Evolutionary conservation across 2,888 invertebrate genomes (phyloP), one percentile per base, ranked within the genome.

Genomic region (Opisthograptis luteolata): DNA sequence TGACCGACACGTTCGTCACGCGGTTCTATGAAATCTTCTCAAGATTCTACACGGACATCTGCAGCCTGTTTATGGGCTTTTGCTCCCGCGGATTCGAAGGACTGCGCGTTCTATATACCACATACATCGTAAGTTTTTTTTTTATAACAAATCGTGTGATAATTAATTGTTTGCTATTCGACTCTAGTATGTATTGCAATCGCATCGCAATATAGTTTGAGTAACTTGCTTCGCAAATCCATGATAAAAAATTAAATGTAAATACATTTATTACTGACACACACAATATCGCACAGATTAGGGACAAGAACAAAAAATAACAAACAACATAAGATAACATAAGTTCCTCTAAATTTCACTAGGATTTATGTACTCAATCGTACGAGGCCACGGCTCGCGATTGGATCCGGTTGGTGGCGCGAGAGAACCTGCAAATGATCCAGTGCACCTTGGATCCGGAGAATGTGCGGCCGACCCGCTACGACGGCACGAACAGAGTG

Each of bases 11-110:
- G 44, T 71, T 71, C 47, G 64, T 69, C 0, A 56, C 72, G 0
- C 68, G 80, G 0, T 84, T 82, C 71, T 84, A 81, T 55, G 49
- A 65, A 1, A 61, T 78, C 7, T 73, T 81, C 55, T 43, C 70
- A 1, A 62, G 77, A 0, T 61, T 84, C 9, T 84, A 72, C 64
- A 67, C 59, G 1, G 85, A 87, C 34, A 40, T 83, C 19, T 83
- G 84, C 57, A 60, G 77, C 0, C 62, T 84, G 1, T 50, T 85
- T 6, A 56, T 66, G 0, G 60, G 70, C 45, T 72, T 75, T 48
- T 78, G 81, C 53, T 45, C 49, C 0, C 64, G 79, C 1, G 79
- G 77, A 0, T 50, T 66, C 1, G 64, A 68, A 0, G 82, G 78
- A 0, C 49, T 47, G 4, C 24, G 13, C 1, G 3, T 37, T 1